Conservation (phyloP, 2,888 invertebrate genomes). For the Hydraecia micacea region DNA sequence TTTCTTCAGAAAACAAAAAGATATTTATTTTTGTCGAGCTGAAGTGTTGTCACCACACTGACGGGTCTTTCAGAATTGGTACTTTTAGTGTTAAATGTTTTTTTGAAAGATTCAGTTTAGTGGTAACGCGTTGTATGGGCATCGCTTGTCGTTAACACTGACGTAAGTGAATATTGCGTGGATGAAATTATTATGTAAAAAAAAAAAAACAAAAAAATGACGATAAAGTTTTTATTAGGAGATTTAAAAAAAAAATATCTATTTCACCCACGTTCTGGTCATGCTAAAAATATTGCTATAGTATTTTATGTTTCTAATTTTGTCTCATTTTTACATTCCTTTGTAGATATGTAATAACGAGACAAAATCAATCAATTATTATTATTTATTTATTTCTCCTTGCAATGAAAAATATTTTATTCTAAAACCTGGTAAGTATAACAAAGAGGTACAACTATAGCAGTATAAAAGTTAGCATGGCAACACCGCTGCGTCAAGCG, state of each 20-base stretch:
- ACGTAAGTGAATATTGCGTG: conserved; percentile 77
- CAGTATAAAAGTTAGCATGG: conserved; percentile 68
- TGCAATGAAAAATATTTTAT: neutral
- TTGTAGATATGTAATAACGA: conserved; percentile 52
- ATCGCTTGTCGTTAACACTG: conserved; percentile 90
- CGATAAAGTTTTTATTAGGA: neutral
- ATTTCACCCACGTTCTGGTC: conserved; percentile 65
- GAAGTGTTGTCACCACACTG: conserved; percentile 70
- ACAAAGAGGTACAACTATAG: conserved; percentile 53
- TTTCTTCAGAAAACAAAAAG: conserved; percentile 37
- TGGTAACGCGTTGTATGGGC: conserved; percentile 87
- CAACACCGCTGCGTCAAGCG: conserved; percentile 85
- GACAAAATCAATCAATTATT: conserved; percentile 29
- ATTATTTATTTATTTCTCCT: neutral
- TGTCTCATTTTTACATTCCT: conserved; percentile 56
- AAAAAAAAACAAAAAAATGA: no score
- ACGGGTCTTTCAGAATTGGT: conserved; percentile 73
- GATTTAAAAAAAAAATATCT: neutral
- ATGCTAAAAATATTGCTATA: conserved; percentile 66
- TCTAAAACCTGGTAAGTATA: conserved; percentile 25
- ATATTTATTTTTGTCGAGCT: conserved; percentile 63
- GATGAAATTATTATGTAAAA: conserved; percentile 66
- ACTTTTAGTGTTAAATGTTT: conserved; percentile 42
- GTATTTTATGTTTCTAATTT: conserved; percentile 23
- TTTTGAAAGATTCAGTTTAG: conserved; percentile 64